Conservation (phyloP, 2,797 vertebrate genomes). For the Acridotheres tristis region DNA sequence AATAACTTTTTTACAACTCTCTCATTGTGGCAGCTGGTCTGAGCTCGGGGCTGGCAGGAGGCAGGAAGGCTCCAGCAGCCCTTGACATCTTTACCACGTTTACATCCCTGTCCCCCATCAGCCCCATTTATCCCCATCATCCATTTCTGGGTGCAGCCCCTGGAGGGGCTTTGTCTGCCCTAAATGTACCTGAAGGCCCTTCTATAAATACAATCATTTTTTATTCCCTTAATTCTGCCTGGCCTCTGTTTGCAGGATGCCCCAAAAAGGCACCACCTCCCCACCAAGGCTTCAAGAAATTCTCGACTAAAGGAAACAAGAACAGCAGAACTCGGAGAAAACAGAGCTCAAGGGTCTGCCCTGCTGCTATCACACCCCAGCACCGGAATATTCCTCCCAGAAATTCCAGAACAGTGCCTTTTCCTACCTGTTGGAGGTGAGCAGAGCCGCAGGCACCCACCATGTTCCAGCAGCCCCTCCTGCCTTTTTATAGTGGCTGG, state of each 20-base stretch:
- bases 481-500: background rate
- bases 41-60: background rate
- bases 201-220: background rate
- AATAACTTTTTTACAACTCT: background rate
- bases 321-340: rapidly evolving
- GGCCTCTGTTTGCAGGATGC: background rate
- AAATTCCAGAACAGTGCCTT: rapidly evolving
- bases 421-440: rapidly evolving
- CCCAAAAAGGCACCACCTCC: background rate
- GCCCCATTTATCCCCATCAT: too few relatives aligned
- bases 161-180: background rate
- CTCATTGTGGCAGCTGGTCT: rapidly evolving
- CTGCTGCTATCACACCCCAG: background rate
- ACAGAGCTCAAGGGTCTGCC: background rate
- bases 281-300: background rate
- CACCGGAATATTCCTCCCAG: rapidly evolving
- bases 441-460: rapidly evolving
- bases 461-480: rapidly evolving
- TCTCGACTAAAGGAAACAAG: rapidly evolving
- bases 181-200: rapidly evolving
- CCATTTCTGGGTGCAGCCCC: background rate
- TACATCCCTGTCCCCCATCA: rapidly evolving
- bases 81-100: background rate
- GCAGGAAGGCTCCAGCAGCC: background rate
- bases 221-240: too few relatives aligned